Conservation (phyloP, 2,797 vertebrate species). For the Lindbergichthys nudifrons region DNA sequence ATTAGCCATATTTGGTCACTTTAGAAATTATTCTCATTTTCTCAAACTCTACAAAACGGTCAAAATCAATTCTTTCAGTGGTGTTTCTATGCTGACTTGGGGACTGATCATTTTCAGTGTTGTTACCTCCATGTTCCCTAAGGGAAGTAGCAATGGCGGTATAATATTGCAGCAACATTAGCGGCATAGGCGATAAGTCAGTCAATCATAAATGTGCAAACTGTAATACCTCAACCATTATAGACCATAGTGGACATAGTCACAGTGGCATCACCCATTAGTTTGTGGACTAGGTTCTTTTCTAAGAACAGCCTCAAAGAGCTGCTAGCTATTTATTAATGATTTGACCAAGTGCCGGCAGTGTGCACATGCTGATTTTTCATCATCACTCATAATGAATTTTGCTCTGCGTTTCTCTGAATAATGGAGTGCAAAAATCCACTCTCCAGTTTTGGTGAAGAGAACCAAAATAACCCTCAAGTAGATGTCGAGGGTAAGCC, state of each 20-base stretch:
- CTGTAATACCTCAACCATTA: background rate
- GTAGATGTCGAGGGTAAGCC: background rate
- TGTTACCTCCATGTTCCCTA: background rate
- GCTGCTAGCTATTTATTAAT: background rate
- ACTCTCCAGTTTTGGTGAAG: background rate
- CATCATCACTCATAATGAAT: too few species aligned
- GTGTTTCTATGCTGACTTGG: background rate
- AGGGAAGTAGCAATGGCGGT: background rate
- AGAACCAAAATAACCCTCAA: background rate
- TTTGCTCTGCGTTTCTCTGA: background rate
- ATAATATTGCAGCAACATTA: background rate
- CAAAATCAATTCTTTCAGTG: background rate
- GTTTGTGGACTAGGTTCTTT: too few species aligned
- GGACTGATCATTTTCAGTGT: background rate
- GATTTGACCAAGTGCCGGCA: background rate
- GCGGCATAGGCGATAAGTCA: background rate
- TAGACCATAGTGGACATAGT: too few species aligned
- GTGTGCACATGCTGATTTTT: background rate
- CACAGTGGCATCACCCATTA: too few species aligned
- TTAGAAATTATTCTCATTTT: constrained; percentile 10
- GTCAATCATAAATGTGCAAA: background rate
- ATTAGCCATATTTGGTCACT: constrained; percentile 36
- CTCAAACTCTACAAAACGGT: background rate
- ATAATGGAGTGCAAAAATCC: background rate
- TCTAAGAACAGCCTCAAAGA: background rate